phyloP scores from a whole-genome alignment of 2,113 vertebrate species.

The Fulmarus glacialis region DNA sequence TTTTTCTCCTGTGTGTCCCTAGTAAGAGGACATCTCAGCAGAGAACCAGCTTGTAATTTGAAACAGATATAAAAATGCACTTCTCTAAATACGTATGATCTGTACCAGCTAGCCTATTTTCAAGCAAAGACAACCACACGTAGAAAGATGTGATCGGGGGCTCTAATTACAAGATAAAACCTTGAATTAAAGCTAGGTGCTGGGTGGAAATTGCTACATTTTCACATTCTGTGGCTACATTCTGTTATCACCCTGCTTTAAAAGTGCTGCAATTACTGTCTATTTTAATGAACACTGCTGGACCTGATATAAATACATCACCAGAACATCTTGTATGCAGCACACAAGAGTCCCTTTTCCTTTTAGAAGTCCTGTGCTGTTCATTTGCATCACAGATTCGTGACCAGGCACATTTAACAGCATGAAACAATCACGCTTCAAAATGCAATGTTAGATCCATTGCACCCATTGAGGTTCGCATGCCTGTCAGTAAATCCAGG shows the following conservation, averaged over 20 bases:
- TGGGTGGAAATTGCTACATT: neutral
- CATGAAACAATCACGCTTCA: neutral
- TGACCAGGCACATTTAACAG: neutral
- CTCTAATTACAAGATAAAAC: neutral
- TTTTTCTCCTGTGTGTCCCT: neutral
- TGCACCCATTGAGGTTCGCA: neutral
- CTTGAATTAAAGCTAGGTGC: neutral
- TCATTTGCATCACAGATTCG: neutral
- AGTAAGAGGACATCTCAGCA: conserved; percentile 4
- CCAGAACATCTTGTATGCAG: neutral
- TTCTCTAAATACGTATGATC: neutral
- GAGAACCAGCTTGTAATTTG: conserved; percentile 6
- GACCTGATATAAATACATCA: neutral
- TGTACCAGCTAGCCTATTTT: neutral
- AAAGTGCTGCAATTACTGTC: neutral
- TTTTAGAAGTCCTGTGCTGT: neutral
- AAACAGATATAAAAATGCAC: neutral
- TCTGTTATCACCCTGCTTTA: neutral
- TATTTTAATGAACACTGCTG: conserved; percentile 7
- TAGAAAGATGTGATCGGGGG: neutral
- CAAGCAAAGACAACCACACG: neutral
- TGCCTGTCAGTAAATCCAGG: neutral
- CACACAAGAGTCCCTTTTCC: neutral
- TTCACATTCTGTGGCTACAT: neutral
- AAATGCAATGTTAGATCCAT: neutral